These are phyloP conservation scores for Dicycla oo DNA, from an alignment of 2,888 invertebrate species.

Conservation along the genomic window DNA sequence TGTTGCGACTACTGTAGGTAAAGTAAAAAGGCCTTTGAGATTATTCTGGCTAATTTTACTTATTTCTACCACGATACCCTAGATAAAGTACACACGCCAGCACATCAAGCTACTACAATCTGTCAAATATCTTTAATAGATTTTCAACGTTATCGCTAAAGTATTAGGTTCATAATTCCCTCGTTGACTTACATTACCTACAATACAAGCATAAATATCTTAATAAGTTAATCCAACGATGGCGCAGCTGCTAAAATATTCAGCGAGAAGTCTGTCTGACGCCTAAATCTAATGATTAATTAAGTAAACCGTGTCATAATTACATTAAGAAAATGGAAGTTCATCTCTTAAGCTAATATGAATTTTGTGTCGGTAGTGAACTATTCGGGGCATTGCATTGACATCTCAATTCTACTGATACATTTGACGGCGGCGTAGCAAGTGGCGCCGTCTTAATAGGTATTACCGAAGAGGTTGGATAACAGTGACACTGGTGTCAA, in stretches of 20 bases:
- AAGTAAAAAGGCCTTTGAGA: background rate
- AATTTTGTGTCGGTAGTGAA: background rate
- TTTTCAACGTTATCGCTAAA: too few relatives aligned
- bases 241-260: conserved; percentile 39
- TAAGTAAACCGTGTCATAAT: conserved; percentile 34
- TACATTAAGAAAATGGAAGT: conserved; percentile 27
- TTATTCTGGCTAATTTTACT: background rate
- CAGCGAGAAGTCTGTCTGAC: conserved; percentile 31
- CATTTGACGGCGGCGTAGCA: background rate
- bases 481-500: too few relatives aligned
- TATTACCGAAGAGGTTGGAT: too few relatives aligned
- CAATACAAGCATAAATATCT: conserved; percentile 21
- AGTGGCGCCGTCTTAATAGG: too few relatives aligned
- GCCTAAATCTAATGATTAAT: conserved; percentile 26
- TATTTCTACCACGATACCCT: background rate
- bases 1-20: background rate
- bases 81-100: too few relatives aligned
- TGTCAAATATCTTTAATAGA: too few relatives aligned
- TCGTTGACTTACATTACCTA: background rate
- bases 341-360: background rate
- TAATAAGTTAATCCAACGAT: conserved; percentile 22
- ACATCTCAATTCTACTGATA: conserved; percentile 1
- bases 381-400: background rate
- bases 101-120: too few relatives aligned
- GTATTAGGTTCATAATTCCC: too few relatives aligned